These are phyloP conservation scores for Macrophya alboannulata DNA, from an alignment of 2,888 invertebrate species.

Conservation along the genomic window DNA sequence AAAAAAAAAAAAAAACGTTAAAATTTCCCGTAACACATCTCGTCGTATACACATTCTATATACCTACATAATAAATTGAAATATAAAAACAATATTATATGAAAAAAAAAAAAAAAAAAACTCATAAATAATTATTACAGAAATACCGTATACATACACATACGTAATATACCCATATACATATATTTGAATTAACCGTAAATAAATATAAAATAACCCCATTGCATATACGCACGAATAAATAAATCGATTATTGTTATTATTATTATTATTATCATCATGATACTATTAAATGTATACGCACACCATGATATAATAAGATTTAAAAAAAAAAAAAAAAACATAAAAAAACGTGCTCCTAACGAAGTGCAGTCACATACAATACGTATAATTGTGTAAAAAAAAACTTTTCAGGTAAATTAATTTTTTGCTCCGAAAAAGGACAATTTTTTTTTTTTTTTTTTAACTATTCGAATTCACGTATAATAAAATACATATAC, in stretches of 20 bases:
- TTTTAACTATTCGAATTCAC: background rate
- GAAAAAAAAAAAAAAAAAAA: background rate
- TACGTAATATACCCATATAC: too few species aligned
- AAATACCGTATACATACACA: background rate
- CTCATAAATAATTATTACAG: background rate
- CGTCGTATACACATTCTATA: background rate
- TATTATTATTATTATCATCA: background rate
- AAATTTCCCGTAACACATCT: background rate
- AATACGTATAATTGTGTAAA: background rate
- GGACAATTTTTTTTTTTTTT: background rate
- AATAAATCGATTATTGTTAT: constrained; percentile 3
- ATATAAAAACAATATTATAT: background rate
- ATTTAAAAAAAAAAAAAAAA: background rate
- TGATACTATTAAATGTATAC: background rate
- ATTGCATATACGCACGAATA: background rate
- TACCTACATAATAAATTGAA: background rate
- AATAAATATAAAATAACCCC: background rate
- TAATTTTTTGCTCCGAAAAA: background rate
- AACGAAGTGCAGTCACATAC: constrained; percentile 12
- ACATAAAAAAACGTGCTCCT: background rate
- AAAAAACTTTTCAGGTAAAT: background rate
- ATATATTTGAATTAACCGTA: too few species aligned
- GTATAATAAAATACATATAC: background rate
- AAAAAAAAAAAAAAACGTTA: background rate
- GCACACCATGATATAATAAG: background rate